Base-by-base conservation (phyloP, 1,140 invertebrate genomes). In the Drosophila kepulauana region DNA sequence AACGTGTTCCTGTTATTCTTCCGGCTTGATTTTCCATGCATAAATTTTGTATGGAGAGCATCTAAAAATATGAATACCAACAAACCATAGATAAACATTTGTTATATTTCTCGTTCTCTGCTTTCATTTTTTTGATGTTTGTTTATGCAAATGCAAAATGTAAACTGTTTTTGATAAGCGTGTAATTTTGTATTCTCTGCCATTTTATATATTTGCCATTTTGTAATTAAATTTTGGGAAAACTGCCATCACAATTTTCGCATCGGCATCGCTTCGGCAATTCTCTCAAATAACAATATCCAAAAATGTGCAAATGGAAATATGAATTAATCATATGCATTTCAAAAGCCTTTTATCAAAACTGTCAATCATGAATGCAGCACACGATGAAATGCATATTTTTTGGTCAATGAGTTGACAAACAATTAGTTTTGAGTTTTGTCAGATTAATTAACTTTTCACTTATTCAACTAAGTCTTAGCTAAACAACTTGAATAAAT, bases 121-220 rank as follows among this genome's bases (percentile, higher is more conserved):
- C 15, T 56, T 2, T 1, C 0, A 28, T 49, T 3, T 38, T 38
- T 38, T 20, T 25, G 13, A 25, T 71, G 63, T 86, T 85, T 86
- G 69, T 41, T 51, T 80, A 78, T 88, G 84, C 46, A 84, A 84
- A 84, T 80, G 5, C 20, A 58, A 45, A 58, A 57, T 43, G 41
- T 63, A 70, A 70, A 59, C 67, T 33, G 28, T 65, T 61, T 82
- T 62, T 69, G 78, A 78, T 59, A 30, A 41, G 48, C 20, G 45
- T 38, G 63, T 64, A 70, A 64, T 71, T 54, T 65, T 49, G 30
- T 15, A 58, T 33, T 46, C 28, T 33, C 28, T 35, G 16, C 5
- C 13, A 35, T 61, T 46, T 38, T 7, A 1, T 41, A 65, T 52
- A 48, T 70, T 62, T 46, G 10, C 30, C 58, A 64, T 64, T 41